Evolutionary conservation across 1,140 invertebrate species (phyloP).

Genomic region (Platorchestia sp.): DNA sequence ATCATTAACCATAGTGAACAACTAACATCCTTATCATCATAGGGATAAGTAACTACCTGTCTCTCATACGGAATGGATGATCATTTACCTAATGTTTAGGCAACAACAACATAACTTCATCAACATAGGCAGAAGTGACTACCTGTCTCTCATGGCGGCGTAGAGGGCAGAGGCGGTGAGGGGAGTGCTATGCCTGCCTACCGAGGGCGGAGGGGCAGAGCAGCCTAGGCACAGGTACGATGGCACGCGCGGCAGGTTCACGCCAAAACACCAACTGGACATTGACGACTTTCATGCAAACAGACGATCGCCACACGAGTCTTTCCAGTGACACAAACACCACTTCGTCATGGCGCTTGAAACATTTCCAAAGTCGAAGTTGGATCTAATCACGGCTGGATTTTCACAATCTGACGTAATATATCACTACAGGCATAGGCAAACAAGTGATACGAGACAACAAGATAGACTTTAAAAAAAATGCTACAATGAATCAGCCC

Average conservation of each 20-base stretch:
- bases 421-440: background rate
- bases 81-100: too few relatives aligned
- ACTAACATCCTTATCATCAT: too few relatives aligned
- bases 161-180: slow-evolving; percentile 32
- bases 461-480: background rate
- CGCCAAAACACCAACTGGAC: slow-evolving; percentile 32
- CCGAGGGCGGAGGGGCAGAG: background rate
- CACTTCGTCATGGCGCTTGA: background rate
- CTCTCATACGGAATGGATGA: too few relatives aligned
- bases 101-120: too few relatives aligned
- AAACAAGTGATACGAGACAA: background rate
- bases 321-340: background rate
- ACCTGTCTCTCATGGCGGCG: slow-evolving; percentile 30
- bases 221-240: slow-evolving; percentile 47
- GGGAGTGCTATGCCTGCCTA: background rate
- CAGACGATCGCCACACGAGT: background rate
- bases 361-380: background rate
- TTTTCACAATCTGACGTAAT: background rate
- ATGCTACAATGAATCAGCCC: background rate
- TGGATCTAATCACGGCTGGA: background rate
- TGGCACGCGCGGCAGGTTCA: background rate
- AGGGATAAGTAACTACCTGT: too few relatives aligned
- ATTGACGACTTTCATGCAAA: slow-evolving; percentile 8
- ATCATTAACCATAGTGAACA: too few relatives aligned
- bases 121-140: background rate